phyloP scores from a whole-genome alignment of 1,140 invertebrate genomes.

The Macrocentrus cingulum region DNA sequence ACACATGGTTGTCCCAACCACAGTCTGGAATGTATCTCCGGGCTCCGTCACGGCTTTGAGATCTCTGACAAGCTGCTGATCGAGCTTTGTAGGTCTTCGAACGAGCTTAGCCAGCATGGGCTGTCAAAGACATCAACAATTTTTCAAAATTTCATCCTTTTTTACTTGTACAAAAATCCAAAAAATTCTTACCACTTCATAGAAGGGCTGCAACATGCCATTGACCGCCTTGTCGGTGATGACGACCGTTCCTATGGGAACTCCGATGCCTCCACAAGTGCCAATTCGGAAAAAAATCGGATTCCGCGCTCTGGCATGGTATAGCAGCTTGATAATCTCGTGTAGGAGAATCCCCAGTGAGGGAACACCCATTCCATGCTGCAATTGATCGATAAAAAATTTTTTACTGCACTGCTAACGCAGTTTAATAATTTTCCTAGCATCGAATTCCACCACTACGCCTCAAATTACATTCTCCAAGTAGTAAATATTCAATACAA shows the following conservation, averaged over 20 bases:
- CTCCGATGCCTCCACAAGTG: slow-evolving; percentile 87
- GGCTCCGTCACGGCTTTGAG: slow-evolving; percentile 72
- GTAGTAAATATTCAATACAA: too few relatives aligned
- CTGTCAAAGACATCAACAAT: slow-evolving; percentile 55
- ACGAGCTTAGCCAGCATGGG: slow-evolving; percentile 86
- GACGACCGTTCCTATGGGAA: slow-evolving; percentile 86
- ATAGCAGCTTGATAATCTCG: slow-evolving; percentile 93
- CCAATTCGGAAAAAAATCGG: slow-evolving; percentile 90
- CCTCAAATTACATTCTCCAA: too few relatives aligned
- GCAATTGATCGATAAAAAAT: slow-evolving; percentile 33
- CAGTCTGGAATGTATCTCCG: slow-evolving; percentile 79
- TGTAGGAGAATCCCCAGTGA: slow-evolving; percentile 90
- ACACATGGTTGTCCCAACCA: slow-evolving; percentile 92
- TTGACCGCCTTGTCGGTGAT: slow-evolving; percentile 86
- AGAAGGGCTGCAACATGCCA: slow-evolving; percentile 70
- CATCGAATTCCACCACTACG: neutral
- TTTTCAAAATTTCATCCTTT: too few relatives aligned
- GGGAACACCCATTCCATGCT: slow-evolving; percentile 94
- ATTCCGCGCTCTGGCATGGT: slow-evolving; percentile 83
- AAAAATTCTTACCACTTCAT: slow-evolving; percentile 72
- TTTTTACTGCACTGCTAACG: too few relatives aligned
- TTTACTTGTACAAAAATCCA: too few relatives aligned
- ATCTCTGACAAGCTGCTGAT: slow-evolving; percentile 77
- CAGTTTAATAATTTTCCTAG: too few relatives aligned
- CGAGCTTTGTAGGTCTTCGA: slow-evolving; percentile 78